phyloP scores from a whole-genome alignment of 2,888 invertebrate species.

The Phyllotreta striolata region DNA sequence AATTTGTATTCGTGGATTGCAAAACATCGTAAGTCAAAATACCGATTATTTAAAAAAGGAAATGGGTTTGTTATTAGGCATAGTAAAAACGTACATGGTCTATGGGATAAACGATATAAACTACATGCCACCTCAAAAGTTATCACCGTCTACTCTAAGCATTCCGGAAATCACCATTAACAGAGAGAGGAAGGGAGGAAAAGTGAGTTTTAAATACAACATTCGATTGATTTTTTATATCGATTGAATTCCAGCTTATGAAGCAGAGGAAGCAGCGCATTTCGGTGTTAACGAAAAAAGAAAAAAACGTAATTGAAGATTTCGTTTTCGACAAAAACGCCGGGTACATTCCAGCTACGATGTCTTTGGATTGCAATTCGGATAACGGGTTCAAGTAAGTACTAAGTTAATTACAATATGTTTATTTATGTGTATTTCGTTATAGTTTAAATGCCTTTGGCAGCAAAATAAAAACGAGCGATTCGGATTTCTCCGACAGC shows the following conservation, averaged over 20 bases:
- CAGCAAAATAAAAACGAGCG: slow-evolving; percentile 64
- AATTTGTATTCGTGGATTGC: slow-evolving; percentile 56
- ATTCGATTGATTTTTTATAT: not conserved
- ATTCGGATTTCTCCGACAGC: slow-evolving; percentile 73
- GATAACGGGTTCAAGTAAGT: slow-evolving; percentile 38
- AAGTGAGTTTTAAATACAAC: slow-evolving; percentile 56
- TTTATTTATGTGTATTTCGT: slow-evolving; percentile 12
- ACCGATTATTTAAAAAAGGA: slow-evolving; percentile 54
- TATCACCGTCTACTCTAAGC: slow-evolving; percentile 70
- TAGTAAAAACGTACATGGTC: slow-evolving; percentile 66
- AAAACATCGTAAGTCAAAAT: slow-evolving; percentile 55
- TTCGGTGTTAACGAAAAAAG: slow-evolving; percentile 42
- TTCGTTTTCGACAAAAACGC: slow-evolving; percentile 34
- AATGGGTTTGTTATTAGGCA: slow-evolving; percentile 67
- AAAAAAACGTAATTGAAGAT: slow-evolving; percentile 34
- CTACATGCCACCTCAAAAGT: slow-evolving; percentile 62
- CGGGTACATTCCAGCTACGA: slow-evolving; percentile 44
- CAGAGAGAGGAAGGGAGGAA: slow-evolving; percentile 67
- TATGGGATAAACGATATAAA: slow-evolving; percentile 63
- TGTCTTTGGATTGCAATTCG: slow-evolving; percentile 39
- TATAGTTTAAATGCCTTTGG: slow-evolving; percentile 24
- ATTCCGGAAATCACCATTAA: slow-evolving; percentile 62
- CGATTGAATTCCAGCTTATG: slow-evolving; percentile 44
- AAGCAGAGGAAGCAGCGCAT: slow-evolving; percentile 50
- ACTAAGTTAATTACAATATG: not conserved